Percentiles rank a stretch among this genome's conserved stretches.
phyloP scores from a whole-genome alignment of 2,113 vertebrate genomes.

The Blennius ocellaris region DNA sequence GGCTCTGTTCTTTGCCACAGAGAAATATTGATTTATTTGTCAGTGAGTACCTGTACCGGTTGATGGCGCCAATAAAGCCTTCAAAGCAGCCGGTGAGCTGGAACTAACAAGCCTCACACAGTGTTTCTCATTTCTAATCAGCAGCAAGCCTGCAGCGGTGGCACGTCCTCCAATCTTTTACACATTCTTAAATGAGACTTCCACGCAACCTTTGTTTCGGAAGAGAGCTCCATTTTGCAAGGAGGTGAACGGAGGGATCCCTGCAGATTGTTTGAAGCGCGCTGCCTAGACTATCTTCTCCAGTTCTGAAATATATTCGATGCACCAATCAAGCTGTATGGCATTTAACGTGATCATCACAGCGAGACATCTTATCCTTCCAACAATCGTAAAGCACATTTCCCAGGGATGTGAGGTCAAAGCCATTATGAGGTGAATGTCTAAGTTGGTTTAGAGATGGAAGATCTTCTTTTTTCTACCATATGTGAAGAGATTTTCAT shows the following conservation, averaged over 20 bases:
- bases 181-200: not conserved
- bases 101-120: conserved; percentile 14
- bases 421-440: not conserved
- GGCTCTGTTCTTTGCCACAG: not conserved
- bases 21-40: conserved; percentile 10
- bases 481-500: conserved; percentile 1
- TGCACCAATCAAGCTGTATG: conserved; percentile 12
- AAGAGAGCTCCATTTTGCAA: too few species aligned
- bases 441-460: not conserved
- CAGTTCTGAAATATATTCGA: conserved; percentile 23
- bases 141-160: not conserved
- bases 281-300: conserved; percentile 16
- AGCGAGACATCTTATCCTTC: not conserved
- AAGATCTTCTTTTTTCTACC: not conserved
- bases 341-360: conserved; percentile 3
- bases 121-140: conserved; percentile 28
- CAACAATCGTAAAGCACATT: not conserved
- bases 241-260: not conserved
- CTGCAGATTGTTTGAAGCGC: not conserved
- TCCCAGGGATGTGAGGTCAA: conserved; percentile 7
- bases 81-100: conserved; percentile 3
- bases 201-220: not conserved
- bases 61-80: conserved; percentile 8
- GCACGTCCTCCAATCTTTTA: not conserved
- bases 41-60: conserved; percentile 6